Base-by-base conservation (phyloP, 53 echinoderm and acorn worm genomes). In the Astropecten irregularis region DNA sequence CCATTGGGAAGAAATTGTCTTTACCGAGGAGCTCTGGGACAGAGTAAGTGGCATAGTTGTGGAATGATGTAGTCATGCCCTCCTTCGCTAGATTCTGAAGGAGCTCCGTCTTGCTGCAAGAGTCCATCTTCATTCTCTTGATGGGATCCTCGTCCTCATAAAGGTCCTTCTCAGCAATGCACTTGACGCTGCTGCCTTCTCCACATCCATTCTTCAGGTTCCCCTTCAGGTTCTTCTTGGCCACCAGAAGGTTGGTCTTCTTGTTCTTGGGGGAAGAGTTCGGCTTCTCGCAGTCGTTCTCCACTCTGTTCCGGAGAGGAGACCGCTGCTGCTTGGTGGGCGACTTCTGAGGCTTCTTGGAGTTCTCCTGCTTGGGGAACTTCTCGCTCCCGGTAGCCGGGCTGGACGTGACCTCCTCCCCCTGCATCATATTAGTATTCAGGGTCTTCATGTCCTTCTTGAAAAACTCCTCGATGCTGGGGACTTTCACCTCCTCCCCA, bases 401-500 rank as follows among this genome's bases (percentile, higher is more conserved):
- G 0, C 81, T 83, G 5, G 88, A 73, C 1, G 88, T 33, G 2
- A 47, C 81, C 67, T 95, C 93, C 67, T 97, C 94, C 40, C 81
- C 94, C 83, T 89, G 94, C 42, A 97, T 81, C 89, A 97, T 91
- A 63, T 97, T 97, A 0, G 97, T 97, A 48, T 97, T 97, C 42
- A 97, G 72, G 1, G 94, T 97, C 66, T 97, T 97, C 35, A 97
- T 92, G 31, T 97, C 97, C 79, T 97, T 97, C 97, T 92, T 94
- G 58, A 94, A 94, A 49, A 94, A 97, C 70, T 97, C 97, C 26
- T 87, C 96, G 6, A 97, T 94, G 66, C 90, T 92, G 5, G 92
- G 94, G 18, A 97, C 85, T 35, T 94, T 92, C 6, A 84, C 65
- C 0, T 87, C 40, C 39, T 93, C 92, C 14, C 57, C 70, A 3